Base-by-base conservation (phyloP, 2,113 vertebrate genomes). In the Aythya baeri region DNA sequence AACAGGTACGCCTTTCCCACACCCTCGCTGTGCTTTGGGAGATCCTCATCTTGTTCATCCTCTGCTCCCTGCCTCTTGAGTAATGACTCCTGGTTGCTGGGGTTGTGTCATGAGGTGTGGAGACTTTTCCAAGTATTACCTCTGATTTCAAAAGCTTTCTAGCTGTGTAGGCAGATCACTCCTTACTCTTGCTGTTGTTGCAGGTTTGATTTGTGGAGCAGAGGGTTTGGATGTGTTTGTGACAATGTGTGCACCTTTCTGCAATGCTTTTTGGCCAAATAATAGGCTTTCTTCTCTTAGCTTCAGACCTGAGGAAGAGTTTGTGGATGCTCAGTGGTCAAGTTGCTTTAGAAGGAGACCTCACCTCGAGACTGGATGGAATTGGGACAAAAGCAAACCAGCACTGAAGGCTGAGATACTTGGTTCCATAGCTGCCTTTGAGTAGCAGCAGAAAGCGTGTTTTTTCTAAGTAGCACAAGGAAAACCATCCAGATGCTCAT, bases 141-240 rank as follows among this genome's bases (percentile, higher is more conserved):
- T 86, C 80, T 3, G 12, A 26, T 91, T 92, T 84, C 31, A 4
- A 55, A 77, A 93, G 63, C 66, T 72, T 75, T 55, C 59, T n/a
- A 1, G 8, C 79, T 38, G n/a, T 1, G 58, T 70, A 34, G 76
- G 74, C 41, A 84, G 68, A 70, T 75, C 3, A 3, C 50, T 90
- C 22, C 41, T 66, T 23, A 2, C 79, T 81, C 74, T 65, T 2
- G 2, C 13, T 5, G 1, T 20, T 0, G 0, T 5, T 43, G 59
- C 26, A 52, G 46, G 82, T 66, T 44, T 10, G 61, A 67, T 23
- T 31, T n/a, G 70, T 49, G 17, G 66, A 83, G 44, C 7, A 2
- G 55, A 85, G 63, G 50, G 29, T 83, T 88, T 76, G 75, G 49
- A 25, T 38, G 50, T 27, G 52, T 36, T 36, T 41, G 3, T 6